Base-by-base conservation (phyloP, 2,113 vertebrate species). In the Phalacrocorax brasilianus region DNA sequence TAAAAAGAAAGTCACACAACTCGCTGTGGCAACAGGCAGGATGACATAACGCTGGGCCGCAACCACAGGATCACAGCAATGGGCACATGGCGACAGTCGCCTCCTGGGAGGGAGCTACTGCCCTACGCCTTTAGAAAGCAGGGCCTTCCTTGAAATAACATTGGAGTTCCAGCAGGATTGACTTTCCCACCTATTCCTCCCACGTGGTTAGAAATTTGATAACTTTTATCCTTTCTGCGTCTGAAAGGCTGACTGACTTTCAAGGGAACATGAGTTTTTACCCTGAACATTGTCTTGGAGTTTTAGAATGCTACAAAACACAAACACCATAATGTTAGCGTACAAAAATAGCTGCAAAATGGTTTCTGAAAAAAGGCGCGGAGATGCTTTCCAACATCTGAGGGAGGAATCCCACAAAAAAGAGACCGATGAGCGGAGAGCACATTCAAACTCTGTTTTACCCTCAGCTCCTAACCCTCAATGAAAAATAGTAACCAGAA, bases 321-420 rank as follows among this genome's bases (percentile, higher is more conserved):
- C 23, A 42, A 50, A 32, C n/a, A 55, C 20, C 26, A 1, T 7
- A 26, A 59, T 0, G 3, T 28, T n/a, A 9, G 18, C 3, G 28
- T 44, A 12, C 5, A 40, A 42, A 92, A 82, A 50, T 7, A 77
- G 59, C 76, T 56, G 71, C 47, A 40, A 50, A 59, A 50, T 40
- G 45, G 30, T 44, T 49, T 59, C 65, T 85, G 80, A 66, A 49
- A 30, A 35, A 78, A 77, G 65, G 61, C 9, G 0, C 17, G 18
- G 53, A 67, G 75, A 28, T 21, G 45, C 65, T 13, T 67, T 50
- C 58, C 59, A 27, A 9, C 5, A 17, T 40, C 47, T 40, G 89
- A 44, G 45, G 58, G 58, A 76, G 14, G 35, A 66, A 76, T 71
- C 71, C 53, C 49, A 45, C 26, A 56, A 40, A 47, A 67, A 63